These are phyloP conservation scores for Tautogolabrus adspersus DNA, from an alignment of 2,113 vertebrate species.

Conservation along the genomic window DNA sequence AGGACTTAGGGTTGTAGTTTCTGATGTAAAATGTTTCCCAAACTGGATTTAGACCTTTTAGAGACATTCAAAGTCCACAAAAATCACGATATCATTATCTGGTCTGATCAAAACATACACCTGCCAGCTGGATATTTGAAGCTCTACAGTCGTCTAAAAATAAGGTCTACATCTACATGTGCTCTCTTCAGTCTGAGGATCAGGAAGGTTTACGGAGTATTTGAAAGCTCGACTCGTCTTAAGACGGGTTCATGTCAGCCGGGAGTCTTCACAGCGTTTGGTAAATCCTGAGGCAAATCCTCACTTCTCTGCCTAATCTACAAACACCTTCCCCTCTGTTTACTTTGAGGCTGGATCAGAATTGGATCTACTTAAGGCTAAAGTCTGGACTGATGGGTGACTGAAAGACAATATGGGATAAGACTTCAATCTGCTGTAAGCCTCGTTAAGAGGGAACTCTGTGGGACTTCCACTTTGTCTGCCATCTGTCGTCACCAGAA, in stretches of 20 bases:
- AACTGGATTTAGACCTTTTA: too few species aligned
- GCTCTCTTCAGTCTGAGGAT: constrained; percentile 46
- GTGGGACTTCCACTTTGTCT: not conserved
- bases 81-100: too few species aligned
- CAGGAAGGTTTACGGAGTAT: constrained; percentile 57
- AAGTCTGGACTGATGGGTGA: not conserved
- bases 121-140: not conserved
- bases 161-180: constrained; percentile 31
- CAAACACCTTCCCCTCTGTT: constrained; percentile 18
- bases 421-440: not conserved
- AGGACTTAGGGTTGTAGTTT: too few species aligned
- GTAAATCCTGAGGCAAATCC: constrained; percentile 48
- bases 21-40: too few species aligned
- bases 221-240: constrained; percentile 33
- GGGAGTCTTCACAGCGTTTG: constrained; percentile 38
- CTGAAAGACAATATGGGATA: constrained; percentile 4
- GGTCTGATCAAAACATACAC: not conserved
- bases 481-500: not conserved
- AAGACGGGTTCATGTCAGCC: constrained; percentile 45
- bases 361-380: constrained; percentile 5
- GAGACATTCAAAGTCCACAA: too few species aligned
- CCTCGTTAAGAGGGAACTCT: not conserved
- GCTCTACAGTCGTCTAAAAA: constrained; percentile 9
- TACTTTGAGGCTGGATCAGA: not conserved
- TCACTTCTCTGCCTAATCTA: constrained; percentile 27